Percentiles rank a stretch among this genome's conserved stretches.
phyloP scores from a whole-genome alignment of 2,797 vertebrate genomes.

The Epinephelus malabaricus region DNA sequence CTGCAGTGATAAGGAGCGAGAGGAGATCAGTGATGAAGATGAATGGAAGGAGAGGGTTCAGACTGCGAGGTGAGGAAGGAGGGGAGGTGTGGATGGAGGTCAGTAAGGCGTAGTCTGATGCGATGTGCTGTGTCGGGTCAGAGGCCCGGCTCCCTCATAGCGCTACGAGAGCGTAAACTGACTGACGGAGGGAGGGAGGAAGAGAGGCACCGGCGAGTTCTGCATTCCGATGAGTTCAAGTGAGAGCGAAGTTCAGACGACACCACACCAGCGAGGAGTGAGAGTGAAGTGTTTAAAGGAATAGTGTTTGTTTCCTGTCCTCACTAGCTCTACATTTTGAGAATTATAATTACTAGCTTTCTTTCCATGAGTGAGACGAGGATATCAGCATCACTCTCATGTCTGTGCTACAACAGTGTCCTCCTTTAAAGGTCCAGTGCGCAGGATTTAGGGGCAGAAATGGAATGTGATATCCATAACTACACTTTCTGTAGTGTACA shows the following conservation, averaged over 20 bases:
- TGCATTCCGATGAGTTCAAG: conserved; percentile 64
- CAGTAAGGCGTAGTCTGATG: conserved; percentile 57
- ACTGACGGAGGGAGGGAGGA: conserved; percentile 3
- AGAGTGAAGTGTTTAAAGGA: no score
- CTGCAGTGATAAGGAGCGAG: neutral
- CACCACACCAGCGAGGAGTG: no score
- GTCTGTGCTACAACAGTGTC: no score
- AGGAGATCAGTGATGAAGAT: neutral
- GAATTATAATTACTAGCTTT: no score
- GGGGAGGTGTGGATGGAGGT: conserved; percentile 11
- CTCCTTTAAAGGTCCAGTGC: no score
- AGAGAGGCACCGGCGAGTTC: conserved; percentile 55
- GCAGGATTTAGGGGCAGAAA: no score
- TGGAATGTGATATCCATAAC: no score
- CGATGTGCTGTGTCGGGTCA: conserved; percentile 54
- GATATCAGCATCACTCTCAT: no score
- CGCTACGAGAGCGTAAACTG: conserved; percentile 23
- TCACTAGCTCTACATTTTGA: no score
- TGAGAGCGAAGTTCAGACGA: neutral
- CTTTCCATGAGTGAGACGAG: no score
- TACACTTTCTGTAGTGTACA: no score
- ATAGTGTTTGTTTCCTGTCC: no score
- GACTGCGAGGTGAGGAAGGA: neutral
- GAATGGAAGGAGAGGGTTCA: neutral
- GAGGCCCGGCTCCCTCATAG: conserved; percentile 30